phyloP scores from a whole-genome alignment of 2,888 invertebrate genomes.

The Loripinus fragilis region DNA sequence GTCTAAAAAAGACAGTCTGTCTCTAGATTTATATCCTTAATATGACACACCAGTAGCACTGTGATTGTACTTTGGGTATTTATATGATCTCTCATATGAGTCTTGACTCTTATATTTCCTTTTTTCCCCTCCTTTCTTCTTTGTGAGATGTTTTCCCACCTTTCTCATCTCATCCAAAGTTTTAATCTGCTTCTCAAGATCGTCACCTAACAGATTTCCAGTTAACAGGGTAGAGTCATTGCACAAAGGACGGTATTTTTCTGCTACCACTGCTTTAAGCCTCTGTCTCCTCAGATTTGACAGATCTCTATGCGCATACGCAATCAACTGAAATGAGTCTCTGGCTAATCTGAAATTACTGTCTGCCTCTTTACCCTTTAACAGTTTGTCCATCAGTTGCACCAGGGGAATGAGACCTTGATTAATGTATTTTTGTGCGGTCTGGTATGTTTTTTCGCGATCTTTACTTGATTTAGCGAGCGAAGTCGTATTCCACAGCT shows the following conservation, averaged over 20 bases:
- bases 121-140: neutral
- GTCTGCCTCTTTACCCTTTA: no score
- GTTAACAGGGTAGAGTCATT: no score
- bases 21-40: neutral
- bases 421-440: neutral
- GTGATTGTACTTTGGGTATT: neutral
- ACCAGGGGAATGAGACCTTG: neutral
- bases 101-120: neutral
- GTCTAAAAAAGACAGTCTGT: neutral
- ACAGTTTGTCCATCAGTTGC: neutral
- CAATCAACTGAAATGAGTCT: no score
- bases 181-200: constrained; percentile 8
- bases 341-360: neutral
- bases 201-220: no score
- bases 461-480: constrained; percentile 7
- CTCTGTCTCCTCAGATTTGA: no score
- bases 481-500: no score
- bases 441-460: neutral
- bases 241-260: no score
- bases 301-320: no score
- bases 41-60: no score
- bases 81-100: neutral
- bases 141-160: neutral
- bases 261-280: no score
- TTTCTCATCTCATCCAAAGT: constrained; percentile 18